Base-by-base conservation (phyloP, 2,113 vertebrate species). In the Megaceryle torquata region DNA sequence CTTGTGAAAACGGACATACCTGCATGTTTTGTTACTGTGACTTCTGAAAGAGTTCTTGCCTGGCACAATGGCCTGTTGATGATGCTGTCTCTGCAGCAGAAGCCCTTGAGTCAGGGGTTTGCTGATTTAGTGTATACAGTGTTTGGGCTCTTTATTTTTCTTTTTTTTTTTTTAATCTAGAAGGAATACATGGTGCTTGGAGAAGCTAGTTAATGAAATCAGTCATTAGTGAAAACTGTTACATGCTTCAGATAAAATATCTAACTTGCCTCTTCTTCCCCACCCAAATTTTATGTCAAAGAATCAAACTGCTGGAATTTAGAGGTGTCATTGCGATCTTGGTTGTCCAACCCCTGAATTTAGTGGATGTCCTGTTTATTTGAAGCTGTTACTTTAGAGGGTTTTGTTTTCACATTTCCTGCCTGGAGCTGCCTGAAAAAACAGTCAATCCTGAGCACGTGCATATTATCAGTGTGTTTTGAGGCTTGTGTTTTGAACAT, bases 1-100 rank as follows among this genome's bases (percentile, higher is more conserved):
- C 43, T 82, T 35, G 10, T 87, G 72, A 77, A 50, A 19, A 22
- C 22, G 63, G 60, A 35, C 15, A 26, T 25, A n/a, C 26, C 9
- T 1, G 0, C 1, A 5, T 43, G 21, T 68, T 75, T 60, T 69
- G 13, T 60, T 84, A 11, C 28, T 74, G 31, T 81, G 51, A 11
- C 35, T 81, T 89, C 26, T 72, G 50, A 48, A 87, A 37, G 78
- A 13, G 4, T 22, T 60, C n/a, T 87, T 43, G 10, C 35, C 59
- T 68, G 71, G 17, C n/a, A 10, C 0, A 0, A 3, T 64, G 16
- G 5, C 25, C 25, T 78, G 28, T 37, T 80, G 3, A 10, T 59
- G 46, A 8, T 33, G 12, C 9, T 39, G 14, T 43, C 26, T 85
- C 46, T 90, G 72, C 46, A 54, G 16, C 1, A 71, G 46, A 77